These are phyloP conservation scores for Harpegnathos saltator DNA, from an alignment of 1,140 invertebrate genomes.

Conservation along the genomic window DNA sequence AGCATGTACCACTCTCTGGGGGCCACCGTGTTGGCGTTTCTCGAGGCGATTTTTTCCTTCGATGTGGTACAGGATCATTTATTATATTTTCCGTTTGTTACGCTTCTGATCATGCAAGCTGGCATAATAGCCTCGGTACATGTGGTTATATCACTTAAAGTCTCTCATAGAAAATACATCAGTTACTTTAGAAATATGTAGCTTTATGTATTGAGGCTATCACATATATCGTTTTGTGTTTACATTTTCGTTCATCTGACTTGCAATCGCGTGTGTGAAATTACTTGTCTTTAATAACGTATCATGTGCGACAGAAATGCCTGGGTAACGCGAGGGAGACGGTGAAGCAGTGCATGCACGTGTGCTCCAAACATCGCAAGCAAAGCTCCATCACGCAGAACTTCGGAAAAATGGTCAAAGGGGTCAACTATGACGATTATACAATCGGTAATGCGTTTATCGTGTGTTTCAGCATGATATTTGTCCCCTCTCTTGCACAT, in stretches of 20 bases:
- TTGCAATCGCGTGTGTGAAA: not conserved
- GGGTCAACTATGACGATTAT: conserved; percentile 91
- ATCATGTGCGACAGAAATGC: conserved; percentile 86
- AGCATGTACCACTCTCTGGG: conserved; percentile 98
- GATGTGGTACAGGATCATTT: conserved; percentile 89
- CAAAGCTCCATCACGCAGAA: conserved; percentile 92
- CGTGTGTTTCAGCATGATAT: not conserved
- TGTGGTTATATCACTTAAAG: conserved; percentile 1
- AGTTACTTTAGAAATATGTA: not conserved
- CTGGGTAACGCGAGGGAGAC: conserved; percentile 91
- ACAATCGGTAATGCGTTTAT: conserved; percentile 87
- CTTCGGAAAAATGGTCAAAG: conserved; percentile 93
- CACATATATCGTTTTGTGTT: too few species aligned
- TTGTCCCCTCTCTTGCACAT: not conserved
- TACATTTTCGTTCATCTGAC: not conserved
- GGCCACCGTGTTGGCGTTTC: conserved; percentile 94
- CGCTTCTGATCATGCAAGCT: not conserved
- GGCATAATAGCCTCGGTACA: not conserved
- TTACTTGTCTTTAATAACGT: conserved; percentile 13
- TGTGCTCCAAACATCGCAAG: conserved; percentile 91
- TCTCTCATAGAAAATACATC: conserved; percentile 17
- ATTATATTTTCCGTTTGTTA: conserved; percentile 14
- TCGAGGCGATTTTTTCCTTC: conserved; percentile 97
- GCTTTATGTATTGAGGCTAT: too few species aligned
- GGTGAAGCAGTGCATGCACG: conserved; percentile 91